Evolutionary conservation across 1,140 invertebrate genomes (phyloP).

Genomic region (Aplysia californica): DNA sequence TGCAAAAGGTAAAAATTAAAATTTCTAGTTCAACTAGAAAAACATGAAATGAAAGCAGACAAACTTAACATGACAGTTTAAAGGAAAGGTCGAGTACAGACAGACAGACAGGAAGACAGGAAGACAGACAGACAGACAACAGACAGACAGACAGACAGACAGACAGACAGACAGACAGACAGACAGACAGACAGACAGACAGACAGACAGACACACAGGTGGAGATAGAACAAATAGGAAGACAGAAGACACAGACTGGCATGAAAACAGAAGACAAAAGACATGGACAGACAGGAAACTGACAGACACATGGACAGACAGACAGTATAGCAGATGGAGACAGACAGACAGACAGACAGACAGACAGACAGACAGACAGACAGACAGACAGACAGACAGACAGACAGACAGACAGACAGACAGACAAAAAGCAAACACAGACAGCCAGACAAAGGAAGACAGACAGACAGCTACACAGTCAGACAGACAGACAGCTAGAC

Average conservation of each 20-base stretch:
- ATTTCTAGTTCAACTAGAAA: no score
- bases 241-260: not conserved
- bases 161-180: not conserved
- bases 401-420: slow-evolving; percentile 9
- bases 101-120: not conserved
- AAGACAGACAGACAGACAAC: not conserved
- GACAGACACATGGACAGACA: not conserved
- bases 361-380: slow-evolving; percentile 14
- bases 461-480: not conserved
- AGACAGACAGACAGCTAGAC: no score
- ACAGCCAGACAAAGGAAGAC: not conserved
- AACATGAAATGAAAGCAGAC: no score
- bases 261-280: not conserved
- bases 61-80: no score
- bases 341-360: slow-evolving; percentile 4
- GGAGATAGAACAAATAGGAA: not conserved
- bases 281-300: not conserved
- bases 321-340: not conserved
- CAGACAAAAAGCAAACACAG: not conserved
- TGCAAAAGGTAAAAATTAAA: no score
- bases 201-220: not conserved
- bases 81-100: not conserved
- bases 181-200: not conserved
- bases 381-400: slow-evolving; percentile 14
- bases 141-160: not conserved